Evolutionary conservation across 2,113 vertebrate species (phyloP).

Genomic region (Corythoichthys haematopterus): DNA sequence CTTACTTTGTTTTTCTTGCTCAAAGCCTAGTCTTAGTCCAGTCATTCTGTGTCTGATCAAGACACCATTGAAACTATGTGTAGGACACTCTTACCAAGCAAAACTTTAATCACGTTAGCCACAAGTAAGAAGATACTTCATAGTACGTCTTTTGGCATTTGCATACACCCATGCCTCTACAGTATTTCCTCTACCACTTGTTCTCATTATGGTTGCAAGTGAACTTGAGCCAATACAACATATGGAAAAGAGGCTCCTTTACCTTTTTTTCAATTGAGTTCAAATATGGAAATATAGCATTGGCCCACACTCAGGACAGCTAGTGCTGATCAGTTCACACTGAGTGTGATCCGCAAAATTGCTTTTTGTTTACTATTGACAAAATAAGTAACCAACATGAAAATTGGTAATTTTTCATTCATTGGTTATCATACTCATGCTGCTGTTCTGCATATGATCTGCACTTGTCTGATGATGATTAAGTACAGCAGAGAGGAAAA

Average conservation of each 20-base stretch:
- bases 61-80: conserved; percentile 3
- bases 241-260: no score
- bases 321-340: neutral
- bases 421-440: no score
- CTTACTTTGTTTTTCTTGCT: conserved; percentile 57
- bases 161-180: no score
- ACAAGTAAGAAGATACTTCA: neutral
- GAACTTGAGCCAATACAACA: no score
- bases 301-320: neutral
- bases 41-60: conserved; percentile 48
- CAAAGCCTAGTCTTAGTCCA: conserved; percentile 57
- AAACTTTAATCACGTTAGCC: neutral
- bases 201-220: no score
- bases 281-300: neutral
- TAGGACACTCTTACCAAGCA: neutral
- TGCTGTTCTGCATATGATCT: conserved; percentile 20
- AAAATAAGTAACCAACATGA: neutral
- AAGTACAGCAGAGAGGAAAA: conserved; percentile 33
- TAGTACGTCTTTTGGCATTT: no score
- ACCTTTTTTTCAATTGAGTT: neutral
- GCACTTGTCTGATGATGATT: conserved; percentile 30
- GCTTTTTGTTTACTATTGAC: neutral
- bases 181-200: no score
- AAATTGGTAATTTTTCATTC: no score
- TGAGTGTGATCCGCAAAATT: neutral